phyloP scores from a whole-genome alignment of 1,140 invertebrate genomes.

The Brachionus asplanchnoidis region DNA sequence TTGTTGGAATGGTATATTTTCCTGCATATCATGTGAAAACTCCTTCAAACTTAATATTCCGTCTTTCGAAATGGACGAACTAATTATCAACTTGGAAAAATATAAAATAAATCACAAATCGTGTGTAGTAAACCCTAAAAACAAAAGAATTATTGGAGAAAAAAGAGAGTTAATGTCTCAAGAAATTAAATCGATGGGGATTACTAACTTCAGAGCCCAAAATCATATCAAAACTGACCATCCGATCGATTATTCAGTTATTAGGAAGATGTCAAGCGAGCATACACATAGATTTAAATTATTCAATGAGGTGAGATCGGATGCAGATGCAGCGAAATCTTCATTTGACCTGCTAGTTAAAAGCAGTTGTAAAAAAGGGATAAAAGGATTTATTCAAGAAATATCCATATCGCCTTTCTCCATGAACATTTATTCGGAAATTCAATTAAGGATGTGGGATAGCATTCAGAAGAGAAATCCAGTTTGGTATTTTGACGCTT shows the following conservation, averaged over 20 bases:
- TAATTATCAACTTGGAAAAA: not conserved
- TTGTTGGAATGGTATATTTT: constrained; percentile 10
- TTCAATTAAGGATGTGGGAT: too few species aligned
- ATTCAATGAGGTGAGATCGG: not conserved
- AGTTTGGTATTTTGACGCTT: constrained; percentile 15
- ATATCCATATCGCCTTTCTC: not conserved
- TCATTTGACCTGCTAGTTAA: not conserved
- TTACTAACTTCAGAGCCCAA: not conserved
- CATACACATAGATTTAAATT: not conserved
- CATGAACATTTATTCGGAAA: not conserved
- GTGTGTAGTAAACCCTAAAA: not conserved
- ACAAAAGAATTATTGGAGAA: constrained; percentile 9
- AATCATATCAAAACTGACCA: not conserved
- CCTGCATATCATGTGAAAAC: not conserved
- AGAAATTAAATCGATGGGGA: not conserved
- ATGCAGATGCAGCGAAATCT: too few species aligned
- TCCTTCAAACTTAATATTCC: not conserved
- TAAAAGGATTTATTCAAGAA: constrained; percentile 1
- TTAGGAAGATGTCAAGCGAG: not conserved
- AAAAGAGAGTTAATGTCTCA: not conserved
- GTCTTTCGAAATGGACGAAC: not conserved
- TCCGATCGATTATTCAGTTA: not conserved
- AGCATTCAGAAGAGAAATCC: constrained; percentile 7
- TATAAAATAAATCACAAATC: constrained; percentile 3
- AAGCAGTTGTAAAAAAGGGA: not conserved